A percentile compares a stretch with the other conserved stretches of the same genome.
These are phyloP conservation scores for Fragum sueziense DNA, from an alignment of 2,888 invertebrate genomes.

Conservation along the genomic window DNA sequence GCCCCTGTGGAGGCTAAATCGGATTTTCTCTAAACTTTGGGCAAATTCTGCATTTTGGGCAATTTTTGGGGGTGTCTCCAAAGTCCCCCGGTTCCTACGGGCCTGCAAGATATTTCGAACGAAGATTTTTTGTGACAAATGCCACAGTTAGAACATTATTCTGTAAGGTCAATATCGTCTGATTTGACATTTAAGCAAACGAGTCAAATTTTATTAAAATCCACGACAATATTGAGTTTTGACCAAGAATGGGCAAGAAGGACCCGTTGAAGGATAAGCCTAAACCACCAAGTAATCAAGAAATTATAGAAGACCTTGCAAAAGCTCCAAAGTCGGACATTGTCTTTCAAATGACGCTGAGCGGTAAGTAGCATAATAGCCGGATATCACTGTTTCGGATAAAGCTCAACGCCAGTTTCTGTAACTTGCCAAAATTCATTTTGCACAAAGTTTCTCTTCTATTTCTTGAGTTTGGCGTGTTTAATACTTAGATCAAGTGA, in stretches of 20 bases:
- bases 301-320: conserved; percentile 45
- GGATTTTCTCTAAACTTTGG: no score
- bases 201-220: no score
- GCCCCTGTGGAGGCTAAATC: no score
- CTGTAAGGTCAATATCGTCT: no score
- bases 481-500: neutral
- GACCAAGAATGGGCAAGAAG: conserved; percentile 46
- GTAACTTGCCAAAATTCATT: neutral
- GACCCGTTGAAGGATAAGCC: conserved; percentile 50
- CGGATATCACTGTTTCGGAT: conserved; percentile 23
- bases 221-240: no score
- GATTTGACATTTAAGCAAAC: no score
- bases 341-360: conserved; percentile 30
- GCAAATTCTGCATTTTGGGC: no score
- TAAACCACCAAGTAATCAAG: conserved; percentile 48
- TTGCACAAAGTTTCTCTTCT: neutral
- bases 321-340: conserved; percentile 38
- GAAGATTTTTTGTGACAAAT: no score
- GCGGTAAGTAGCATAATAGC: neutral
- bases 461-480: neutral
- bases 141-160: neutral
- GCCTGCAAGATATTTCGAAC: no score
- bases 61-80: no score
- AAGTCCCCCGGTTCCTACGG: no score
- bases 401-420: no score